A percentile compares a stretch with the other conserved stretches of the same genome.
Evolutionary conservation across 2,113 vertebrate genomes (phyloP).

Genomic region (Nicator chloris): DNA sequence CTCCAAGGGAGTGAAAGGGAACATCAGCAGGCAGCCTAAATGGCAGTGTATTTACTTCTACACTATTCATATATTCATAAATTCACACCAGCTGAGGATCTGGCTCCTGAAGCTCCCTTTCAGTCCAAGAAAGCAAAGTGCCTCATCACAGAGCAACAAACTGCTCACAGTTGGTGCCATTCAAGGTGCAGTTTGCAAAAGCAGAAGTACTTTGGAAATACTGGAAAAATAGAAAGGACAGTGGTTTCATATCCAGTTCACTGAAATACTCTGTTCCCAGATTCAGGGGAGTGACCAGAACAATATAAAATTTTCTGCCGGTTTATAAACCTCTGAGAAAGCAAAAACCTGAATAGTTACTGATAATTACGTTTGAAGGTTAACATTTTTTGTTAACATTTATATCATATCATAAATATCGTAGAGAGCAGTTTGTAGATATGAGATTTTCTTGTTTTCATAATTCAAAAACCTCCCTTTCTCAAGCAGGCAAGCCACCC

Average conservation of each 20-base stretch:
- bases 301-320: background rate
- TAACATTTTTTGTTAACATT: background rate
- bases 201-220: background rate
- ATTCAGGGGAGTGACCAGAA: background rate
- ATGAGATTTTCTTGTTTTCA: background rate
- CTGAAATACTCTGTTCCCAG: background rate
- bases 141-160: constrained; percentile 38
- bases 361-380: background rate
- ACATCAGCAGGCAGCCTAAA: constrained; percentile 33
- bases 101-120: constrained; percentile 32
- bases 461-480: constrained; percentile 1
- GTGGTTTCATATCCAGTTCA: background rate
- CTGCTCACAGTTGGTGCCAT: constrained; percentile 30
- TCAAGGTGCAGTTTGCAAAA: constrained; percentile 22
- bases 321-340: background rate
- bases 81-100: constrained; percentile 48
- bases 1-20: background rate
- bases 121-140: constrained; percentile 32
- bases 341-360: background rate
- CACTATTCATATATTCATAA: constrained; percentile 33
- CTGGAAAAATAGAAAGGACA: background rate
- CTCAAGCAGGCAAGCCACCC: background rate
- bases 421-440: background rate
- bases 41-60: constrained; percentile 18
- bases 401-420: background rate